Percentiles rank a stretch among this genome's conserved stretches.
Conservation (phyloP, 2,113 vertebrate genomes). For the Myiagra hebetior region DNA sequence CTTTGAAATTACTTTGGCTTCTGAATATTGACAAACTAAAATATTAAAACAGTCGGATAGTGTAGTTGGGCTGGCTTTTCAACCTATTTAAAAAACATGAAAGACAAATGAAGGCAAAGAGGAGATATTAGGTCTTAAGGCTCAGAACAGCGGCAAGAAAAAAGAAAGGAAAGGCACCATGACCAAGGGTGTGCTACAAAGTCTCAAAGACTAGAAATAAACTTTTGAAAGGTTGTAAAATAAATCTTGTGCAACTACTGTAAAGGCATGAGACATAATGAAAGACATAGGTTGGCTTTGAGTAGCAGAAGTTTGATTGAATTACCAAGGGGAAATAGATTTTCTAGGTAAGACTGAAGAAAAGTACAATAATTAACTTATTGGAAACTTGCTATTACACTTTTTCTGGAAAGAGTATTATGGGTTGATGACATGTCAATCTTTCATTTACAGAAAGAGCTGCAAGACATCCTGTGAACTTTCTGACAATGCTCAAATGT, state of each 20-base stretch:
- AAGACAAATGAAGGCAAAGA: background rate
- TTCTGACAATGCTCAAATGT: background rate
- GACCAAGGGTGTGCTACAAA: background rate
- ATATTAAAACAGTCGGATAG: background rate
- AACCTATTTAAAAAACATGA: background rate
- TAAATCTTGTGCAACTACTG: background rate
- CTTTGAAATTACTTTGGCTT: background rate
- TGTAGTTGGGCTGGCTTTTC: background rate
- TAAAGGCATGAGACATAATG: background rate
- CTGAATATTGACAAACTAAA: background rate
- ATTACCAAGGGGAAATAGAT: background rate
- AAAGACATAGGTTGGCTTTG: background rate
- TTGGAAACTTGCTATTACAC: background rate
- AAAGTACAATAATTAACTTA: background rate
- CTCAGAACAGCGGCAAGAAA: background rate
- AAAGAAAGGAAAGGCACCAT: background rate
- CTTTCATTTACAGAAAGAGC: background rate
- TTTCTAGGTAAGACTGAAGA: background rate
- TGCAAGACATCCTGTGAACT: background rate
- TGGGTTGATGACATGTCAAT: background rate
- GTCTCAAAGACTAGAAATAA: background rate
- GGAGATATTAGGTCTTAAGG: background rate
- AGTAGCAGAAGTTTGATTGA: background rate
- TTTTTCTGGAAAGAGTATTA: background rate
- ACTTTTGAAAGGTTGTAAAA: background rate